Conservation (phyloP, 1,140 invertebrate genomes). For the Drosophila nannoptera region DNA sequence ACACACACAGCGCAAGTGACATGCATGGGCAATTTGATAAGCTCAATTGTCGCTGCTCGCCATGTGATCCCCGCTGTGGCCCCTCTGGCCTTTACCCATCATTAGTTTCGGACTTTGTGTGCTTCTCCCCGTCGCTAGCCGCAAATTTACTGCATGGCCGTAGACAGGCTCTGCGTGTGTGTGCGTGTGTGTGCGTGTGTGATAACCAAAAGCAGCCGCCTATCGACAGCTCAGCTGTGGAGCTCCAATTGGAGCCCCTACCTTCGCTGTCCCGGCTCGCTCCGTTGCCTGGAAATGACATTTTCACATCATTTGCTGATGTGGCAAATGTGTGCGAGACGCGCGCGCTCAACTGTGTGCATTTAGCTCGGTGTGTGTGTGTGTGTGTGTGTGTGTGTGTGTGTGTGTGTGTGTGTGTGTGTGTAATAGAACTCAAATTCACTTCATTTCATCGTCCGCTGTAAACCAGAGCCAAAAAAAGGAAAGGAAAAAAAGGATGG, state of each 20-base stretch:
- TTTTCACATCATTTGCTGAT: slow-evolving; percentile 77
- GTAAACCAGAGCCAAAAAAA: slow-evolving; percentile 15
- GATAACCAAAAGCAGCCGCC: slow-evolving; percentile 46
- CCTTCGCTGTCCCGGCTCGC: slow-evolving; percentile 8
- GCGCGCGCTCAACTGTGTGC: slow-evolving; percentile 11
- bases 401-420: slow-evolving; percentile 2
- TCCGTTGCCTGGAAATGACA: slow-evolving; percentile 66
- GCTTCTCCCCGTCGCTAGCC: slow-evolving; percentile 58
- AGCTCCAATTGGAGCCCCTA: slow-evolving; percentile 35
- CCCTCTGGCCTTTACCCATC: slow-evolving; percentile 60
- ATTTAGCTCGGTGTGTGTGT: background rate
- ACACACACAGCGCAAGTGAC: slow-evolving; percentile 32
- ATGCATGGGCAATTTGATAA: slow-evolving; percentile 67
- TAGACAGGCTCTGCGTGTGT: slow-evolving; percentile 7
- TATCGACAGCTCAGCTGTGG: slow-evolving; percentile 38
- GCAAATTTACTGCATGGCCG: slow-evolving; percentile 61
- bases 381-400: background rate
- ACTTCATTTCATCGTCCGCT: slow-evolving; percentile 31
- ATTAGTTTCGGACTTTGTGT: slow-evolving; percentile 74
- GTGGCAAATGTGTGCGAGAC: slow-evolving; percentile 66
- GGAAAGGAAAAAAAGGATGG: slow-evolving; percentile 34
- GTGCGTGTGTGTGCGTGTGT: slow-evolving; percentile 21
- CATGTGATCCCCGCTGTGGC: background rate
- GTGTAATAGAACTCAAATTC: slow-evolving; percentile 32
- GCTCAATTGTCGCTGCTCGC: slow-evolving; percentile 37